These are phyloP conservation scores for Cebuella pygmaea DNA, from an alignment of 2,797 vertebrate genomes.

Conservation along the genomic window DNA sequence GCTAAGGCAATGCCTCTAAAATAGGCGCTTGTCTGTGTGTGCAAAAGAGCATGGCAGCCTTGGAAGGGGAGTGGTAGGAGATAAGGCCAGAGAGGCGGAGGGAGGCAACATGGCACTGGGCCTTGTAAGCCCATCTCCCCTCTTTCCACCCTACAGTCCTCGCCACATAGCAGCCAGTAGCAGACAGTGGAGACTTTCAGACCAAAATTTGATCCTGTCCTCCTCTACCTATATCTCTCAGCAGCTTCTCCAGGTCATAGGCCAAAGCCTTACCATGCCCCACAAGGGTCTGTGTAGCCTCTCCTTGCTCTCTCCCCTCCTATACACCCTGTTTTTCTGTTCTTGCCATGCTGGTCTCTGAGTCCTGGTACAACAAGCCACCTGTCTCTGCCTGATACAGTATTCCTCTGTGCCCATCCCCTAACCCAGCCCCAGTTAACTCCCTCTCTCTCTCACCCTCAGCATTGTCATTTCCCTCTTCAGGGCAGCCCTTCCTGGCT, in stretches of 20 bases:
- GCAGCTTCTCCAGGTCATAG: neutral
- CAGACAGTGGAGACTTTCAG: neutral
- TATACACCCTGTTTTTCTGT: neutral
- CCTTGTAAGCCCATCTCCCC: neutral
- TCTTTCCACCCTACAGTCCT: neutral
- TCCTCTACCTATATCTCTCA: neutral
- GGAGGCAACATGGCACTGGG: fast-evolving
- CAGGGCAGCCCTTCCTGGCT: neutral
- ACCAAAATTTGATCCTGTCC: neutral
- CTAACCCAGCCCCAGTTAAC: fast-evolving
- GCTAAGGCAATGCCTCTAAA: neutral
- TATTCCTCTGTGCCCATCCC: neutral
- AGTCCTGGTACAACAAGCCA: too few relatives aligned
- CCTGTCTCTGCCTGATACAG: neutral
- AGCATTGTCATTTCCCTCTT: neutral
- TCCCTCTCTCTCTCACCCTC: too few relatives aligned
- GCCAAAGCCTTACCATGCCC: neutral
- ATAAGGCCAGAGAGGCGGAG: neutral
- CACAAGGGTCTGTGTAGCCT: neutral
- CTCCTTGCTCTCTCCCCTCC: neutral
- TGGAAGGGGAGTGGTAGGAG: neutral
- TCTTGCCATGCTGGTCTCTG: neutral
- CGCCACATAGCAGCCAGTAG: neutral
- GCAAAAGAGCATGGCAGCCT: neutral
- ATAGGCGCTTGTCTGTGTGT: neutral